Base-by-base conservation (phyloP, 2,888 invertebrate genomes). In the Eupithecia insigniata region DNA sequence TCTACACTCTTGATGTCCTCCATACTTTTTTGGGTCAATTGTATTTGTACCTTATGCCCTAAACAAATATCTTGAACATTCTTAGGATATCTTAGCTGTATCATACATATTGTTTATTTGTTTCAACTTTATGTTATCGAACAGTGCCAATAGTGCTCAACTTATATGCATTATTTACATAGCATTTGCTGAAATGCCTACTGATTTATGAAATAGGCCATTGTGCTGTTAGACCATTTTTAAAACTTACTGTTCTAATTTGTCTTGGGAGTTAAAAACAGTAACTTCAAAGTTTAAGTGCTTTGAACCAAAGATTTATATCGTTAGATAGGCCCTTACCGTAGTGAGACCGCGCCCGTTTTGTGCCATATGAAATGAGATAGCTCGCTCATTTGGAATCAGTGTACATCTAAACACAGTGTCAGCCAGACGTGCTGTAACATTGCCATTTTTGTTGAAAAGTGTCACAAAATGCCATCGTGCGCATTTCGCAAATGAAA, bases 131-230 rank as follows among this genome's bases (percentile, higher is more conserved):
- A 22, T 55, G 55, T 12, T 14, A 26, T 55, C 26, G 55, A 55
- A 55, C 55, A 26, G 55, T 55, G 55, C 55, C 55, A 55, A 55
- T 26, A 55, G 55, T 55, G 55, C 55, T 55, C 51, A 55, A 26
- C 26, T 55, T 55, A 55, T 55, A 22, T 14, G 55, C 55, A 55
- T 55, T 55, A 26, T 26, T 55, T 55, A 55, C 4, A 26, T 55
- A 12, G 26, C 26, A 55, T 55, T 26, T 12, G 55, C 26, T 55
- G 22, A 26, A 55, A 55, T 55, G 26, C 26, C 14, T 14, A 2
- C 2, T 22, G 22, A n/a, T 22, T 46, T 51, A 55, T 10, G 55
- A 55, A 22, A 22, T 22, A 51, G 12, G 55, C 26, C 22, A 22
- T 55, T 26, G 12, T 26, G 26, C 55, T n/a, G n/a, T 51, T 22